Conservation (phyloP, 1,140 invertebrate genomes). For the Globodera ellingtonae region DNA sequence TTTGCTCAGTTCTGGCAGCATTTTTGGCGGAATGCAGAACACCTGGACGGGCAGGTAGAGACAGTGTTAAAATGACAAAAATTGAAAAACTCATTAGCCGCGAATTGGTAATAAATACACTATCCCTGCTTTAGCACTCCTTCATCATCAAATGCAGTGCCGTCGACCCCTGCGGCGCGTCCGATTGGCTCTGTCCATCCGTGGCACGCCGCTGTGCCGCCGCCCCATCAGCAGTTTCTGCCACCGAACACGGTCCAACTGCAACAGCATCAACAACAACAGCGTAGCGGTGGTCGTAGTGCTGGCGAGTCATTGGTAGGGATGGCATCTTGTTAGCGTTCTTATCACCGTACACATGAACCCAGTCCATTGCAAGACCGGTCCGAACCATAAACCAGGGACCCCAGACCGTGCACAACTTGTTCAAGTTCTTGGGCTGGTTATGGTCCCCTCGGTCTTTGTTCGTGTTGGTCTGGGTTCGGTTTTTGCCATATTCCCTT, state of each 20-base stretch:
- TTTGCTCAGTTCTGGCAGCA: not conserved
- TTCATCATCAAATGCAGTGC: conserved; percentile 6
- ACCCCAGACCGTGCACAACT: too few species aligned
- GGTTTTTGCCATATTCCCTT: too few species aligned
- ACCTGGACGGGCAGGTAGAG: conserved; percentile 7
- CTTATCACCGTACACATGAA: too few species aligned
- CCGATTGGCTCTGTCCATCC: not conserved
- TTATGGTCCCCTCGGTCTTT: too few species aligned
- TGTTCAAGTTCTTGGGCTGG: too few species aligned
- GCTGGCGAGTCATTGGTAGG: not conserved
- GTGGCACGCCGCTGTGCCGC: not conserved
- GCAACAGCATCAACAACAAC: not conserved
- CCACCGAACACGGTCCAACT: not conserved
- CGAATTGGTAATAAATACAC: not conserved
- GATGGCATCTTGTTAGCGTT: too few species aligned
- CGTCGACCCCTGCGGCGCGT: conserved; percentile 1
- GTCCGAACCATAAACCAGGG: too few species aligned
- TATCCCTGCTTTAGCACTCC: conserved; percentile 9
- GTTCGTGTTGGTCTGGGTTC: too few species aligned
- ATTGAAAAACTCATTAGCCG: not conserved
- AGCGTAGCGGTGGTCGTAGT: too few species aligned
- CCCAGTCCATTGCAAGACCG: too few species aligned
- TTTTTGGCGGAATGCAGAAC: not conserved
- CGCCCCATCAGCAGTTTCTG: not conserved
- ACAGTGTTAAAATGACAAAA: too few species aligned